phyloP scores from a whole-genome alignment of 2,113 vertebrate species.

The Crotalus tigris region DNA sequence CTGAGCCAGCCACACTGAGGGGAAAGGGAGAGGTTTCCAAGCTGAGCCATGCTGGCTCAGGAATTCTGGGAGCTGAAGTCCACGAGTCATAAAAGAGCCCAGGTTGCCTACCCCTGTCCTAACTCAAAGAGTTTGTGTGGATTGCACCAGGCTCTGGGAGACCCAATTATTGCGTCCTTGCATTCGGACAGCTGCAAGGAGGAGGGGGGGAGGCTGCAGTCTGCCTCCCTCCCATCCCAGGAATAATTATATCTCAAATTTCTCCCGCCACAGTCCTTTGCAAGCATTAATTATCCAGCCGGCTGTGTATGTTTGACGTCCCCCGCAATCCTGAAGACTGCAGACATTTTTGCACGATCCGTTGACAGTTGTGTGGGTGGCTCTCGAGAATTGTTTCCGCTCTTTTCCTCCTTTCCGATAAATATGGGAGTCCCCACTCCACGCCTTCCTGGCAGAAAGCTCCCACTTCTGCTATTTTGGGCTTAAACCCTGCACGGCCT shows the following conservation, averaged over 20 bases:
- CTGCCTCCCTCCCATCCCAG: not conserved
- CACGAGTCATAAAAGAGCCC: too few relatives aligned
- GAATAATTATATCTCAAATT: not conserved
- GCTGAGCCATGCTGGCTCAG: too few relatives aligned
- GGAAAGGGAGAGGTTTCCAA: too few relatives aligned
- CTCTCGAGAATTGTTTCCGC: not conserved
- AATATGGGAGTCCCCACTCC: not conserved
- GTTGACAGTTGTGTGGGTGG: not conserved
- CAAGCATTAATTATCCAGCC: rapidly evolving
- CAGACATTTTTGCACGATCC: not conserved
- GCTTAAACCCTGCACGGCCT: not conserved
- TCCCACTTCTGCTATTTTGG: not conserved
- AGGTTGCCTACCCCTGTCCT: too few relatives aligned
- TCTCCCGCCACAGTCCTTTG: not conserved
- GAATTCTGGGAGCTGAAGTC: too few relatives aligned
- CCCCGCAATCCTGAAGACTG: not conserved
- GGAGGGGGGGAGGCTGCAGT: not conserved
- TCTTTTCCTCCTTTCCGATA: not conserved
- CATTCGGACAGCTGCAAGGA: not conserved
- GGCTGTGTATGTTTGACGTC: not conserved
- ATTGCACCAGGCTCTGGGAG: not conserved
- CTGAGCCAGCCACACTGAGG: too few relatives aligned
- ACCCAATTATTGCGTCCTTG: not conserved
- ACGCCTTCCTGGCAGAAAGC: not conserved
- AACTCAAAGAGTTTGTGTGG: not conserved